Conservation (phyloP, 2,113 vertebrate genomes). For the Notothenia rossii region DNA sequence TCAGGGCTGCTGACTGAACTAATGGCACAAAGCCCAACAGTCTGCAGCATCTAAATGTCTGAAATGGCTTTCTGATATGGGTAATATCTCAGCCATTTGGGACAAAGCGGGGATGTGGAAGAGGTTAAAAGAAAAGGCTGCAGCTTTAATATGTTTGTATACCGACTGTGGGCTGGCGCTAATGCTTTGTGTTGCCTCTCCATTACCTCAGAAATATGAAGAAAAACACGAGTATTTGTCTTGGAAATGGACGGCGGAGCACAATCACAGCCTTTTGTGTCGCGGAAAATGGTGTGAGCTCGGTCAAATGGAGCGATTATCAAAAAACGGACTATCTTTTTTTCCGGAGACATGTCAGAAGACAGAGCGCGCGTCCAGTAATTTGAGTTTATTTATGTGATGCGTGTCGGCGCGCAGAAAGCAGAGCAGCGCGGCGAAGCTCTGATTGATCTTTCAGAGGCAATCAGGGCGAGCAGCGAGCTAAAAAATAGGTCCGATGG, state of each 20-base stretch:
- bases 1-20: conserved; percentile 19
- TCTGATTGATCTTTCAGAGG: conserved; percentile 73
- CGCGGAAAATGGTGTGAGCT: conserved; percentile 24
- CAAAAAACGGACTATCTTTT: conserved; percentile 45
- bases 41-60: conserved; percentile 26
- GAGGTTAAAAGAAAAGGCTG: conserved; percentile 44
- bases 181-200: conserved; percentile 48
- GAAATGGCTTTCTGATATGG: conserved; percentile 54
- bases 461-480: conserved; percentile 69
- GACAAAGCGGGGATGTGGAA: conserved; percentile 43
- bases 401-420: conserved; percentile 41
- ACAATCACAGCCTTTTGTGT: conserved; percentile 47
- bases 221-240: conserved; percentile 60
- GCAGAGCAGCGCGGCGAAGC: conserved; percentile 20
- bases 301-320: conserved; percentile 58
- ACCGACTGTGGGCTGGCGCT: conserved; percentile 21
- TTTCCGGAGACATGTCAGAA: conserved; percentile 18
- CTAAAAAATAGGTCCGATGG: conserved; percentile 61
- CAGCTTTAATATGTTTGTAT: conserved; percentile 28
- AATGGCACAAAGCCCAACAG: conserved; percentile 28
- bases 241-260: conserved; percentile 48
- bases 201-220: conserved; percentile 66
- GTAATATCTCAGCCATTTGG: conserved; percentile 46
- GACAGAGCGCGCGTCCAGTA: conserved; percentile 10
- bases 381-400: conserved; percentile 72